Base-by-base conservation (phyloP, 2,797 vertebrate genomes). In the Denticeps clupeoides region DNA sequence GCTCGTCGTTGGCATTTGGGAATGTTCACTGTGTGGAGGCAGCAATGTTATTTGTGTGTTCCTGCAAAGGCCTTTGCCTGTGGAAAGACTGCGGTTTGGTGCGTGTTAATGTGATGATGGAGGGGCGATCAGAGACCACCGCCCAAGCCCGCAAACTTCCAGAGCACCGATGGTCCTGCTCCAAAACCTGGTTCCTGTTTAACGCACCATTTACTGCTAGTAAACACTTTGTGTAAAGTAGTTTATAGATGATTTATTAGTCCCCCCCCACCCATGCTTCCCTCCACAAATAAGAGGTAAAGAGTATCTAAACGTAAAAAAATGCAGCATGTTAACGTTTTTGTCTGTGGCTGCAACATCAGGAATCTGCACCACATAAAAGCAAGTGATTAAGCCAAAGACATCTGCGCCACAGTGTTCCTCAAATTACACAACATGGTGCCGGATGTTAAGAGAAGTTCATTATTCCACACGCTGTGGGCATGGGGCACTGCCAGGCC, bases 401-500 rank as follows among this genome's bases (percentile, higher is more conserved):
- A 53, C 50, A 53, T 65, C 31, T 55, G 55, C 53, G 27, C 41
- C 47, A 47, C 56, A 50, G 49, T n/a, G n/a, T 60, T 33, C 29
- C 44, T 15, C n/a, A 47, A 46, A 53, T 56, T 56, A 56, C 53
- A 54, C 47, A 59, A 60, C 38, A 48, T 50, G 45, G 42, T 46
- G 52, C 26, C 16, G 12, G 61, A 49, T 44, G 45, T 24, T 47
- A 48, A 51, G 58, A 53, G 53, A 48, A 59, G 53, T 45, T 64
- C 42, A 49, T 55, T 47, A 55, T 40, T 43, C 19, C 52, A 38
- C 33, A 11, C 43, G 27, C 19, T 45, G 52, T 56, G 62, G 35
- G 38, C 38, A 16, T 7, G 15, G 74, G 77, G 80, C 80, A 82
- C 78, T 75, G 77, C 54, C 38, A 80, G 81, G 75, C 54, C 69